Evolutionary conservation across 1,140 invertebrate species (phyloP).

Genomic region (Leptopilina boulardi): DNA sequence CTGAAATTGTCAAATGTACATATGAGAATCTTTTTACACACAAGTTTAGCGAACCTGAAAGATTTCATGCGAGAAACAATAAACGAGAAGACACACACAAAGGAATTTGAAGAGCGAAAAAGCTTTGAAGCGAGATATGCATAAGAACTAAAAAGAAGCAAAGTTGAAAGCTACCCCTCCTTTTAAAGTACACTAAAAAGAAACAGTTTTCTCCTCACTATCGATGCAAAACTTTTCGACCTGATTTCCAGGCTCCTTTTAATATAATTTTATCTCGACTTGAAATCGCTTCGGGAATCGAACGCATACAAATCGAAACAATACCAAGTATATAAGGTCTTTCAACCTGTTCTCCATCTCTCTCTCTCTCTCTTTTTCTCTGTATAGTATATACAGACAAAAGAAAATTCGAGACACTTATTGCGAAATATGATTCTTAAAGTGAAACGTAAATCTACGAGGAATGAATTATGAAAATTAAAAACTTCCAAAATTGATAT

Average conservation of each 20-base stretch:
- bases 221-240: conserved; percentile 59
- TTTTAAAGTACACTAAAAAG: conserved; percentile 59
- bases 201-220: conserved; percentile 57
- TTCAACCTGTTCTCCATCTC: conserved; percentile 2
- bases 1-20: background rate
- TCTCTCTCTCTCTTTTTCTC: no score
- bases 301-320: conserved; percentile 26
- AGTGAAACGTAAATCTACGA: background rate
- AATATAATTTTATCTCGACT: conserved; percentile 25
- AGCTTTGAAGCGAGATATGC: conserved; percentile 46
- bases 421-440: background rate
- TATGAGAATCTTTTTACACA: conserved; percentile 42
- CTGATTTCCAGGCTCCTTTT: conserved; percentile 47
- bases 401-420: background rate
- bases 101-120: conserved; percentile 52
- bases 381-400: background rate
- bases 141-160: conserved; percentile 53
- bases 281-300: conserved; percentile 17
- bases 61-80: conserved; percentile 53
- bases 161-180: conserved; percentile 55
- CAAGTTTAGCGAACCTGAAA: conserved; percentile 35
- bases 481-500: background rate
- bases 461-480: background rate
- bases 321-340: conserved; percentile 16
- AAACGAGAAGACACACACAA: conserved; percentile 50